Base-by-base conservation (phyloP, 2,888 invertebrate genomes). In the Eucriotettix oculatus region DNA sequence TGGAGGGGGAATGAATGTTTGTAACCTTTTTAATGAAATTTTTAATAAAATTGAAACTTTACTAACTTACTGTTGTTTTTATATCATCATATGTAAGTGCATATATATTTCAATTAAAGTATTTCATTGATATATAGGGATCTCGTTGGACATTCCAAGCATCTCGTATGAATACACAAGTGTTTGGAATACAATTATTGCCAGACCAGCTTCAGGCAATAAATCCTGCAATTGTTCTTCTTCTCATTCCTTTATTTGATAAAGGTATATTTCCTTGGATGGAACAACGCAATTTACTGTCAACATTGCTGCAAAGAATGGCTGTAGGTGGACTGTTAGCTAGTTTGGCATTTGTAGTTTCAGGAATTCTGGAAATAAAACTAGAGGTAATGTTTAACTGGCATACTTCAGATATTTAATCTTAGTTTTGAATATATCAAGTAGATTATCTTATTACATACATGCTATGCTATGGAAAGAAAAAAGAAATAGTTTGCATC, bases 131-230 rank as follows among this genome's bases (percentile, higher is more conserved):
- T 48, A 14, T 58, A 43, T 59, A 82, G 80, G 85, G 87, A 14
- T 87, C 87, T 1, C 78, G 86, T 52, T 88, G 88, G 88, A 85
- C 87, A 0, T 83, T 87, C 68, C 82, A 88, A 79, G 87, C 86
- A 0, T 83, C 84, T 0, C 76, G 82, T 60, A 81, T 87, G 75
- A 77, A 83, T 59, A 83, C 84, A 41, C 76, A 78, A 65, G 70
- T 75, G 40, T 69, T 71, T 14, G 66, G 67, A 11, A 67, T 65
- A 48, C 67, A 67, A 29, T 68, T 76, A 10, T 77, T 83, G 71
- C 90, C 90, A 0, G 90, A 90, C 69, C 90, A 90, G 74, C 81
- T 91, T 75, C 87, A 89, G 74, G 85, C 87, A 42, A 76, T 88
- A 68, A 88, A 87, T 71, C 88, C 88, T 0, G 78, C 82, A 0